Base-by-base conservation (phyloP, 2,113 vertebrate genomes). In the Thymallus thymallus region DNA sequence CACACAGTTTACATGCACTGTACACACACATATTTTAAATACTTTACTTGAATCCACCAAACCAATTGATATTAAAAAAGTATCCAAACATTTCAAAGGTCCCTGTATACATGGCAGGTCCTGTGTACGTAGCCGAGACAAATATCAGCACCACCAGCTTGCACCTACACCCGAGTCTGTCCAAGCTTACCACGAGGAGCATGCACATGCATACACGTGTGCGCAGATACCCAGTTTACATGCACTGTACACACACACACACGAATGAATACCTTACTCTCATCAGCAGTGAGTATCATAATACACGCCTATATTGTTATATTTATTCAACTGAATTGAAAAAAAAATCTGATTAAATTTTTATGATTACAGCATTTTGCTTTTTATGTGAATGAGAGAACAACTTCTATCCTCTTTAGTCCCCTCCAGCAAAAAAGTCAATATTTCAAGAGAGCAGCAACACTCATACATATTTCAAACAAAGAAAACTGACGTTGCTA, bases 381-480 rank as follows among this genome's bases (percentile, higher is more conserved):
- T 91, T 83, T 92, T 86, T 82, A 83, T 84, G 68, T 80, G 77
- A 88, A 78, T 72, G 76, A 79, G 62, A 77, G 78, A 90, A 80
- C 75, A 86, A 82, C 82, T 82, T 75, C 62, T 0, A 69, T 82
- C 83, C 60, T 60, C 6, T 30, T 72, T 76, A 76, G 80, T 81
- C 76, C 83, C 88, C 83, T 82, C 84, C 61, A 77, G 83, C n/a
- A 66, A 55, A 87, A 87, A 85, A 82, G 89, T 90, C 90, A 88
- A 91, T 91, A 89, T 91, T 91, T 90, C 82, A 91, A 80, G 85
- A 87, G 74, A 76, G 76, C 66, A 79, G 74, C 83, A 73, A 76
- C 69, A 65, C 72, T 78, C 83, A 86, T 89, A 90, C 91, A 93
- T 91, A 93, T 92, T 91, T 90, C 86, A 91, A 84, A 89, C 87